These are phyloP conservation scores for Thinocorus orbignyianus DNA, from an alignment of 2,113 vertebrate genomes.

Conservation along the genomic window DNA sequence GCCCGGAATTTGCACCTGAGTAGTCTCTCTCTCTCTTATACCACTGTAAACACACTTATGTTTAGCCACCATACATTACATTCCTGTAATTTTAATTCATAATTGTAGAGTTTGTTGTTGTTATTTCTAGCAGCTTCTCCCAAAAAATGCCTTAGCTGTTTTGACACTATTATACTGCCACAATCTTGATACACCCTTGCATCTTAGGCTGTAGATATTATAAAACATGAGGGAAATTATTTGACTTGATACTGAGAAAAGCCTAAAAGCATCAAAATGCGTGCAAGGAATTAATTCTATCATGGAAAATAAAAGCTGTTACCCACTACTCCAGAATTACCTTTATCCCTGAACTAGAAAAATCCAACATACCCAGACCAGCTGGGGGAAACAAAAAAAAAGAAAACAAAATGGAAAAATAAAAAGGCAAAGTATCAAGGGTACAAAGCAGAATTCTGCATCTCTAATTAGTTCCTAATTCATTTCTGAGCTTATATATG, in stretches of 20 bases:
- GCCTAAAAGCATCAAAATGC: neutral
- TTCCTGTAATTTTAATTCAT: neutral
- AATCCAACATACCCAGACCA: neutral
- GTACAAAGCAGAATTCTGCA: neutral
- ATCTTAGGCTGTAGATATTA: neutral
- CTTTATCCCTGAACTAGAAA: neutral
- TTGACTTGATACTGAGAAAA: neutral
- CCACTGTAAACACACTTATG: accelerated
- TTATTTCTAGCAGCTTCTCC: neutral
- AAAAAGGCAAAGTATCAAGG: neutral
- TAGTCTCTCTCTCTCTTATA: neutral
- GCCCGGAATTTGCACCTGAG: neutral
- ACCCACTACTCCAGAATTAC: neutral
- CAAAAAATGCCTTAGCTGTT: neutral
- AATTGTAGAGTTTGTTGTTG: neutral
- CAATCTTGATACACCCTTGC: neutral
- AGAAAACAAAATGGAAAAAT: too few relatives aligned
- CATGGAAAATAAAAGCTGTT: neutral
- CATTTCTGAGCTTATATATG: neutral
- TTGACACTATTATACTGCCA: neutral
- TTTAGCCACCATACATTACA: neutral
- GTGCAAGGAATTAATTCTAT: neutral
- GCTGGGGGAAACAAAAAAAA: accelerated
- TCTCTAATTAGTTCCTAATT: constrained; percentile 5
- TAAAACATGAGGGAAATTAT: neutral